These are phyloP conservation scores for Drosophila ananassae DNA, from an alignment of 1,140 invertebrate genomes.

Conservation along the genomic window DNA sequence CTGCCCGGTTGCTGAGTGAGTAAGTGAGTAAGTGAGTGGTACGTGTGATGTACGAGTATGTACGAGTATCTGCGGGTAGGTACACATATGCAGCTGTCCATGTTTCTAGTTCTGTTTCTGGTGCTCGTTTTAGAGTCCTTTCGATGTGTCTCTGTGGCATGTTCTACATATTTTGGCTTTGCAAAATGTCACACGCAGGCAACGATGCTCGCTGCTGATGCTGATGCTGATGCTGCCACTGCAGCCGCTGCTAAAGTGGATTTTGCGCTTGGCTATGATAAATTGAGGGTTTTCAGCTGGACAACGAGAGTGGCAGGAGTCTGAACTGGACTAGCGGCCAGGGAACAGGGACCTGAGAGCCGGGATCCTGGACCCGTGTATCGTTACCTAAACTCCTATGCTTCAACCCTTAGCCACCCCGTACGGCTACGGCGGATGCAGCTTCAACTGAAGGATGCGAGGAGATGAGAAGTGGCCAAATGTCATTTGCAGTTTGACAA, in stretches of 20 bases:
- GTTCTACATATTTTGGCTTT: conserved; percentile 81
- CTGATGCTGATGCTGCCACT: conserved; percentile 31
- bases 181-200: conserved; percentile 80
- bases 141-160: conserved; percentile 61
- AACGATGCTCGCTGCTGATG: conserved; percentile 58
- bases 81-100: not conserved
- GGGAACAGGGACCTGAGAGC: not conserved
- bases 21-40: conserved; percentile 19
- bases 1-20: conserved; percentile 38
- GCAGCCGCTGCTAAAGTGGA: conserved; percentile 57
- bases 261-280: conserved; percentile 79
- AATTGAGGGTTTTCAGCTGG: conserved; percentile 68
- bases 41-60: conserved; percentile 12
- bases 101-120: conserved; percentile 1
- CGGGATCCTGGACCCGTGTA: conserved; percentile 21
- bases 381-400: conserved; percentile 50
- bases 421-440: conserved; percentile 32
- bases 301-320: conserved; percentile 22
- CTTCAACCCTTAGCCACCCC: conserved; percentile 29
- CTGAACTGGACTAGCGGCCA: conserved; percentile 11
- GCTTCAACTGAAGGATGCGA: conserved; percentile 25
- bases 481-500: conserved; percentile 78
- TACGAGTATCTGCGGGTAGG: not conserved
- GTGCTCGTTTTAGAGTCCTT: conserved; percentile 6
- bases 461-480: conserved; percentile 74